Percentiles rank a stretch among this genome's conserved stretches.
These are phyloP conservation scores for Vanessa atalanta DNA, from an alignment of 1,140 invertebrate genomes.

Conservation along the genomic window DNA sequence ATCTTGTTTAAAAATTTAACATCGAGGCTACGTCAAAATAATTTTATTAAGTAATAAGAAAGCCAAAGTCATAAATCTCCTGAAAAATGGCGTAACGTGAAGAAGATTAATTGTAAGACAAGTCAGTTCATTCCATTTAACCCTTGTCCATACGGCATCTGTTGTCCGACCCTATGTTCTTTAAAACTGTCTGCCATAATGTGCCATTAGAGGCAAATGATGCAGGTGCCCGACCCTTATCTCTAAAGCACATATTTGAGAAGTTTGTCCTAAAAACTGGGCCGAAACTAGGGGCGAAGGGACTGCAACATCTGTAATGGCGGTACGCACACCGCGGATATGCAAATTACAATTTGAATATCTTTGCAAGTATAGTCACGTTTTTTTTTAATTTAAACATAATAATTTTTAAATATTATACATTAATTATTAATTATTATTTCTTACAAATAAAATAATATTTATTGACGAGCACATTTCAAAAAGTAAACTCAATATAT, in stretches of 20 bases:
- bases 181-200: constrained; percentile 62
- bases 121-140: constrained; percentile 50
- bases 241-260: constrained; percentile 62
- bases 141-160: constrained; percentile 54
- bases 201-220: constrained; percentile 64
- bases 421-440: background rate
- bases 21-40: too few relatives aligned
- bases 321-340: constrained; percentile 43
- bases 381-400: constrained; percentile 41
- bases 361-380: constrained; percentile 37
- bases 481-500: too few relatives aligned
- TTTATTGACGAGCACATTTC: too few relatives aligned
- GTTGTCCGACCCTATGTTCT: constrained; percentile 41
- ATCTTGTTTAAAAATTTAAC: too few relatives aligned
- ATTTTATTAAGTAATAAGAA: background rate
- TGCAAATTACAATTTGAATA: constrained; percentile 61
- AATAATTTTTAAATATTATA: constrained; percentile 16
- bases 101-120: constrained; percentile 55
- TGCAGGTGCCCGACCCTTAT: constrained; percentile 68
- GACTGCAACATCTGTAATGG: constrained; percentile 60
- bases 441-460: too few relatives aligned
- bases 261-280: constrained; percentile 69
- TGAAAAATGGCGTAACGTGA: background rate
- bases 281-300: constrained; percentile 48
- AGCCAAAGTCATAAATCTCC: background rate